Conservation (phyloP, 2,797 vertebrate genomes). For the Chlorospingus semifuscus region DNA sequence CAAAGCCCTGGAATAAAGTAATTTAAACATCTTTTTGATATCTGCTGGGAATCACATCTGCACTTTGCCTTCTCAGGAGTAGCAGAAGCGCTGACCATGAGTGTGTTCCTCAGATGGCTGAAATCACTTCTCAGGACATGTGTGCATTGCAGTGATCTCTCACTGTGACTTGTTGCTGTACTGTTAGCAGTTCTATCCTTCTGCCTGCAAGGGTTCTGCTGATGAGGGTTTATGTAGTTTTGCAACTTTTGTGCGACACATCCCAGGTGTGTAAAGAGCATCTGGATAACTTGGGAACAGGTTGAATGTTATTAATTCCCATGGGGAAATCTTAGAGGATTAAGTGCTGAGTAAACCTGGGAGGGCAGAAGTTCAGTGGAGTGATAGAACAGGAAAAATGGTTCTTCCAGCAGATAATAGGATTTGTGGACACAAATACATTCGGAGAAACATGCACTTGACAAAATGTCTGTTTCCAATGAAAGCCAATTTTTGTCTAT, state of each 20-base stretch:
- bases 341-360: background rate
- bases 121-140: background rate
- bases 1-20: background rate
- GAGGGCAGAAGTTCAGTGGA: background rate
- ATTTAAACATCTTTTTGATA: background rate
- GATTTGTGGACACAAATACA: background rate
- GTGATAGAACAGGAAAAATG: background rate
- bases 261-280: background rate
- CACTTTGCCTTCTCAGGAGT: background rate
- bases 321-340: background rate
- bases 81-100: fast-evolving
- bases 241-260: background rate
- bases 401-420: background rate
- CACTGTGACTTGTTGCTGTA: background rate
- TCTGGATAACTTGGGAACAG: background rate
- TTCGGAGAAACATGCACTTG: background rate
- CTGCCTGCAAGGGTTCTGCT: background rate
- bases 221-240: background rate
- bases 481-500: background rate
- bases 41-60: background rate
- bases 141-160: background rate
- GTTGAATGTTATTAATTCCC: background rate
- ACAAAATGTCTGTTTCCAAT: background rate
- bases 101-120: fast-evolving
- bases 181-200: background rate